phyloP scores from a whole-genome alignment of 2,113 vertebrate species.

The Percina caprodes region DNA sequence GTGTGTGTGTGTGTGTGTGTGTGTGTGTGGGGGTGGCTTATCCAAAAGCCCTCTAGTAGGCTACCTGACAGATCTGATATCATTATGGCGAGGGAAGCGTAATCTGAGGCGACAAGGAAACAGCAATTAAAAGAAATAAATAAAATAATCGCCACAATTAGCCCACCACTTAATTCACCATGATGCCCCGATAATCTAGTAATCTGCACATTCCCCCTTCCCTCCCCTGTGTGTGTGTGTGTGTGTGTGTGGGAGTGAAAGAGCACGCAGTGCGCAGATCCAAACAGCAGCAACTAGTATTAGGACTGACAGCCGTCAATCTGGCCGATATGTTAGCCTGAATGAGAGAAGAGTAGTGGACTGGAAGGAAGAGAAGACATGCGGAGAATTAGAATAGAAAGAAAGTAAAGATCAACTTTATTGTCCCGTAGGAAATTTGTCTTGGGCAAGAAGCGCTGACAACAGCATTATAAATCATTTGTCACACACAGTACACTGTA shows the following conservation, averaged over 20 bases:
- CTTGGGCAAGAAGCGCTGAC: no score
- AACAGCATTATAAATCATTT: no score
- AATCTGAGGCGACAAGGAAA: slow-evolving; percentile 64
- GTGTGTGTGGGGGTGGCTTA: slow-evolving; percentile 18
- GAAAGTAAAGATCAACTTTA: neutral
- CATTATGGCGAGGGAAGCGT: slow-evolving; percentile 30
- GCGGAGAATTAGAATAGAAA: neutral
- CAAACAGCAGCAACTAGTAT: slow-evolving; percentile 46
- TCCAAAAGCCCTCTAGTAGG: slow-evolving; percentile 55
- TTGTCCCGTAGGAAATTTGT: no score
- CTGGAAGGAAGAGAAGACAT: slow-evolving; percentile 12
- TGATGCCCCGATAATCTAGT: slow-evolving; percentile 42
- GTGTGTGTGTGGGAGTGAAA: slow-evolving; percentile 29
- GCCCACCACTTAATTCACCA: slow-evolving; percentile 31
- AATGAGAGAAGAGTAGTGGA: slow-evolving; percentile 37
- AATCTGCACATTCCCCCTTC: slow-evolving; percentile 26
- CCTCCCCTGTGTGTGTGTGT: slow-evolving; percentile 1
- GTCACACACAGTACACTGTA: no score
- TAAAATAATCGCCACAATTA: slow-evolving; percentile 58
- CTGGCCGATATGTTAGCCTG: slow-evolving; percentile 53
- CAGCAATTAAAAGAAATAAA: slow-evolving; percentile 67
- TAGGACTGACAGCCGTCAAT: slow-evolving; percentile 69
- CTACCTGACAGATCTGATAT: slow-evolving; percentile 64
- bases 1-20: slow-evolving; percentile 32
- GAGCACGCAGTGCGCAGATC: slow-evolving; percentile 39